phyloP scores from a whole-genome alignment of 2,888 invertebrate species.

The Tetramorium bicarinatum region DNA sequence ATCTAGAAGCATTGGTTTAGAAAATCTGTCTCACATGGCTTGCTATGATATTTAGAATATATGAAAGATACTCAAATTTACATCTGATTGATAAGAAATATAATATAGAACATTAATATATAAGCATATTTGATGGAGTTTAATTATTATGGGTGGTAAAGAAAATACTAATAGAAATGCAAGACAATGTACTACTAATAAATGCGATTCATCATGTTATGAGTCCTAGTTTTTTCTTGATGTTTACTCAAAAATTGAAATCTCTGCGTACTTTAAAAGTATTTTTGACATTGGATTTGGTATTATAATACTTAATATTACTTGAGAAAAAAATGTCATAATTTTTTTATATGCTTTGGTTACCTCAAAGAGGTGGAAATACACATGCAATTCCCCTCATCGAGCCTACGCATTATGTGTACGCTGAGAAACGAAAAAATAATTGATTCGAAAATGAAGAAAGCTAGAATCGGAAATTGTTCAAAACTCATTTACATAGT shows the following conservation, averaged over 20 bases:
- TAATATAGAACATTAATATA: constrained; percentile 30
- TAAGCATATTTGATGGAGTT: background rate
- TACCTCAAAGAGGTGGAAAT: background rate
- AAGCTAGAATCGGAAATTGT: constrained; percentile 61
- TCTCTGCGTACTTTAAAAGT: background rate
- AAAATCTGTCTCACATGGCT: background rate
- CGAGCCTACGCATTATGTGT: background rate
- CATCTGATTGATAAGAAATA: background rate
- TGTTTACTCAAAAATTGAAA: background rate
- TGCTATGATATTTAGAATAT: constrained; percentile 5
- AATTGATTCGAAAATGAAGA: constrained; percentile 55
- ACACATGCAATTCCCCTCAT: background rate
- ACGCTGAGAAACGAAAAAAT: background rate
- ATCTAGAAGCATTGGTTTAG: background rate
- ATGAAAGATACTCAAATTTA: constrained; percentile 23
- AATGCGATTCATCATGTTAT: constrained; percentile 49
- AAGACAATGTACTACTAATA: constrained; percentile 71
- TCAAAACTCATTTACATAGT: constrained; percentile 62
- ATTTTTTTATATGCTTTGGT: constrained; percentile 11
- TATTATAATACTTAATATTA: background rate
- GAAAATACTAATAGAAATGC: constrained; percentile 58
- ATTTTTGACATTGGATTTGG: background rate
- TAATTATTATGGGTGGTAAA: constrained; percentile 16
- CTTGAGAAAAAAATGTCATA: background rate
- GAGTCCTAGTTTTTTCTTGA: background rate